These are phyloP conservation scores for Euglossa dilemma DNA, from an alignment of 1,140 invertebrate species.

Conservation along the genomic window DNA sequence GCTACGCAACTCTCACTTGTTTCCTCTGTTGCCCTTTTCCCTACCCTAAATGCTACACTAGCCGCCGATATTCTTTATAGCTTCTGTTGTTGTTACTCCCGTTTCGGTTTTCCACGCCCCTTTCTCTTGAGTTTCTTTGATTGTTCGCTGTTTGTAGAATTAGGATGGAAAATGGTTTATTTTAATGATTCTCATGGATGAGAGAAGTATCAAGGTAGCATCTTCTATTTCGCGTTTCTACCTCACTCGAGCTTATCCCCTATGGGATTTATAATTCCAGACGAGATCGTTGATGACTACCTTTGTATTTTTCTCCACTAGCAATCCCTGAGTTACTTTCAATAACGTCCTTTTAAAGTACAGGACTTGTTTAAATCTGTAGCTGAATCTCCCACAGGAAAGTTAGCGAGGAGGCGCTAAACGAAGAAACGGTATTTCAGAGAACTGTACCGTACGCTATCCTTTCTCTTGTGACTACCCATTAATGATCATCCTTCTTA, in stretches of 20 bases:
- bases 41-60: conserved; percentile 1
- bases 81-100: conserved; percentile 26
- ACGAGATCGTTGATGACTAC: not conserved
- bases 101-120: conserved; percentile 1
- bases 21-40: conserved; percentile 1
- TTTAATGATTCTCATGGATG: not conserved
- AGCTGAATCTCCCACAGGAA: conserved; percentile 2
- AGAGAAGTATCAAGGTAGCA: conserved; percentile 9
- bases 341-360: conserved; percentile 18
- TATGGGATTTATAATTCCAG: not conserved
- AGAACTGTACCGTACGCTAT: conserved; percentile 44
- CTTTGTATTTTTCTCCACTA: conserved; percentile 11
- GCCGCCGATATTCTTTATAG: conserved; percentile 11
- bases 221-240: not conserved
- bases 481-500: conserved; percentile 2
- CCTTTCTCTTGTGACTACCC: conserved; percentile 22
- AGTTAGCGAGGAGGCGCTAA: not conserved
- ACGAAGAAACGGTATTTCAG: conserved; percentile 45
- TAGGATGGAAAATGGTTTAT: not conserved
- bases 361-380: conserved; percentile 12
- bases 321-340: conserved; percentile 4
- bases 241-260: too few relatives aligned
- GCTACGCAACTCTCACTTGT: conserved; percentile 39
- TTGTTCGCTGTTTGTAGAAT: conserved; percentile 9
- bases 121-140: conserved; percentile 21